Evolutionary conservation across 1,140 invertebrate genomes (phyloP).

Genomic region (Drosophila leontia): DNA sequence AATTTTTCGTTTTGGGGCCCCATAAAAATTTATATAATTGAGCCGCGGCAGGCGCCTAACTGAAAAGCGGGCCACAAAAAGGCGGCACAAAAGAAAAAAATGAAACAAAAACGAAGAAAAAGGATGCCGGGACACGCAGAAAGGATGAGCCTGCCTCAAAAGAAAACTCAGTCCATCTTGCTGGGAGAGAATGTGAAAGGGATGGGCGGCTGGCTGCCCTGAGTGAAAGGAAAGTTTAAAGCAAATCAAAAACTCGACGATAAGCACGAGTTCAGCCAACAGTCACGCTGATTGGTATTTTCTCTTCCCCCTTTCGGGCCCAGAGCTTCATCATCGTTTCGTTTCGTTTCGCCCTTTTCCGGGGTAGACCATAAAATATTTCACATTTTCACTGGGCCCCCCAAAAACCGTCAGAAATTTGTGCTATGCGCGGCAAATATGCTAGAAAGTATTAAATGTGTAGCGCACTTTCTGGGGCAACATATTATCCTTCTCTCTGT

Average conservation of each 20-base stretch:
- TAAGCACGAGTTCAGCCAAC: slow-evolving; percentile 80
- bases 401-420: slow-evolving; percentile 60
- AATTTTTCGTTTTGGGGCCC: slow-evolving; percentile 60
- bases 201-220: slow-evolving; percentile 4
- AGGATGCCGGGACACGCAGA: slow-evolving; percentile 54
- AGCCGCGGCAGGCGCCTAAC: slow-evolving; percentile 61
- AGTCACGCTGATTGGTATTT: slow-evolving; percentile 80
- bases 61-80: slow-evolving; percentile 42
- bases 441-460: slow-evolving; percentile 63
- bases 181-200: slow-evolving; percentile 1
- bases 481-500: slow-evolving; percentile 18
- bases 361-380: slow-evolving; percentile 75
- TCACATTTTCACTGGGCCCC: slow-evolving; percentile 66
- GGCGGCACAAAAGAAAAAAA: slow-evolving; percentile 4
- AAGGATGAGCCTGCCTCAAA: slow-evolving; percentile 67
- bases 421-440: slow-evolving; percentile 70
- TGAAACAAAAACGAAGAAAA: slow-evolving; percentile 28
- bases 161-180: slow-evolving; percentile 53
- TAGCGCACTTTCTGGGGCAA: slow-evolving; percentile 56
- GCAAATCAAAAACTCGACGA: slow-evolving; percentile 81
- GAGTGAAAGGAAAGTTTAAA: slow-evolving; percentile 72
- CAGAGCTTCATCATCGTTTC: slow-evolving; percentile 7
- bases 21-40: slow-evolving; percentile 82
- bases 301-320: slow-evolving; percentile 28
- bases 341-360: slow-evolving; percentile 26